phyloP scores from a whole-genome alignment of 2,113 vertebrate genomes.

The Leuciscus idus region DNA sequence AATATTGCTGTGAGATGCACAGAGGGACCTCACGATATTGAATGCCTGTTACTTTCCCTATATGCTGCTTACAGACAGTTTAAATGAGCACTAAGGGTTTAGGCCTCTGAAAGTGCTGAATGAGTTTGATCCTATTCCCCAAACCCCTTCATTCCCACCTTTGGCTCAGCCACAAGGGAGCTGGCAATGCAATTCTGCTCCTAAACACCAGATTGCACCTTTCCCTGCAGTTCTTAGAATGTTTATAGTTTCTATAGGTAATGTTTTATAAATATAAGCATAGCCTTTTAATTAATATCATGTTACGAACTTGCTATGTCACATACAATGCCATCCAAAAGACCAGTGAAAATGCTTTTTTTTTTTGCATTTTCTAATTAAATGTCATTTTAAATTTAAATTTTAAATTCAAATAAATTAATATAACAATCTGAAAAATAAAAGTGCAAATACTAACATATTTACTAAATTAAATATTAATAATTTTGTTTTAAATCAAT shows the following conservation, averaged over 20 bases:
- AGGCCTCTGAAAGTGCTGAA: slow-evolving; percentile 54
- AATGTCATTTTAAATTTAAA: no score
- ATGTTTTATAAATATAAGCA: not conserved
- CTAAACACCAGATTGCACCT: not conserved
- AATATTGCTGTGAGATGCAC: slow-evolving; percentile 56
- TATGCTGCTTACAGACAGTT: slow-evolving; percentile 48
- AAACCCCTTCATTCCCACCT: slow-evolving; percentile 28
- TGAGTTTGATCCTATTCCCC: slow-evolving; percentile 42
- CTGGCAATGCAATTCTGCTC: slow-evolving; percentile 3
- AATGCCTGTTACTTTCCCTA: slow-evolving; percentile 52
- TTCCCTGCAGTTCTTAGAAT: slow-evolving; percentile 2
- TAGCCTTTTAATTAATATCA: not conserved
- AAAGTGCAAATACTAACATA: not conserved
- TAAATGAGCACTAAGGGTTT: slow-evolving; percentile 48
- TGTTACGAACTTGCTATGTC: not conserved
- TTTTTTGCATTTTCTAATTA: not conserved
- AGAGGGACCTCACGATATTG: slow-evolving; percentile 52
- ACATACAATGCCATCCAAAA: not conserved
- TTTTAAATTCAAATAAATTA: not conserved
- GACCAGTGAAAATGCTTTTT: not conserved
- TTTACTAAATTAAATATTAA: not conserved
- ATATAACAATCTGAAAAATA: no score
- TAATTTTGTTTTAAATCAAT: no score
- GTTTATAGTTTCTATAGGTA: not conserved
- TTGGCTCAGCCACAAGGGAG: not conserved